Conservation (phyloP, 2,113 vertebrate species). For the Speoplatyrhinus poulsoni region DNA sequence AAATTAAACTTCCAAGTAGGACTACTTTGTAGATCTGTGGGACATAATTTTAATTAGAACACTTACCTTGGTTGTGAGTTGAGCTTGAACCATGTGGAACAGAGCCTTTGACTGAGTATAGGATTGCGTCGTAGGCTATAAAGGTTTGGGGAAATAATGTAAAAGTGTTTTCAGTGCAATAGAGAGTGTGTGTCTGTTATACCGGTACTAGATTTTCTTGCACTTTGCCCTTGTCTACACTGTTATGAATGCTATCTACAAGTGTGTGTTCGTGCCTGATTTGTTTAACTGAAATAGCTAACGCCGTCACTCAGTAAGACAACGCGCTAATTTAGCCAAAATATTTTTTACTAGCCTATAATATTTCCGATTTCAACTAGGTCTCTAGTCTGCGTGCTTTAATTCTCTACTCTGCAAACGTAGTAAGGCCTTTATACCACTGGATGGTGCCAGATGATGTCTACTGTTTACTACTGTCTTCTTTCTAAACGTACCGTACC, state of each 20-base stretch:
- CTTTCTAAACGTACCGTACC: not conserved
- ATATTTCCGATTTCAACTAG: not conserved
- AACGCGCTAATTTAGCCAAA: too few species aligned
- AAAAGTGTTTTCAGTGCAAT: not conserved
- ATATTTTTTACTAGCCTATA: too few species aligned
- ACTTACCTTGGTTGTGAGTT: conserved; percentile 51
- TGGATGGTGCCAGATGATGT: conserved; percentile 33
- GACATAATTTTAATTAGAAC: not conserved
- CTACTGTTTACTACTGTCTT: not conserved
- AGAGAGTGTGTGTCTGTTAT: conserved; percentile 2
- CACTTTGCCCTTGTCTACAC: conserved; percentile 68
- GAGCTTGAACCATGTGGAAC: conserved; percentile 41
- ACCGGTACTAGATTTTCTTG: conserved; percentile 36
- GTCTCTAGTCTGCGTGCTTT: not conserved
- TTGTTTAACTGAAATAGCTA: conserved; percentile 4
- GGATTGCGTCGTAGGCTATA: not conserved
- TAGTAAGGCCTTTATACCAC: conserved; percentile 18
- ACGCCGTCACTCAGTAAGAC: too few species aligned
- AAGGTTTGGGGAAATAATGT: conserved; percentile 55
- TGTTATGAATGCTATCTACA: conserved; percentile 42
- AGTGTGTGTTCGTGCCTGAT: conserved; percentile 12
- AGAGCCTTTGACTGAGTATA: conserved; percentile 41
- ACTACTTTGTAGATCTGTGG: not conserved
- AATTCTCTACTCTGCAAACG: not conserved
- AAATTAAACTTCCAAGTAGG: not conserved